Percentiles rank a stretch among this genome's conserved stretches.
These are phyloP conservation scores for Setipinna tenuifilis DNA, from an alignment of 2,797 vertebrate genomes.

Conservation along the genomic window DNA sequence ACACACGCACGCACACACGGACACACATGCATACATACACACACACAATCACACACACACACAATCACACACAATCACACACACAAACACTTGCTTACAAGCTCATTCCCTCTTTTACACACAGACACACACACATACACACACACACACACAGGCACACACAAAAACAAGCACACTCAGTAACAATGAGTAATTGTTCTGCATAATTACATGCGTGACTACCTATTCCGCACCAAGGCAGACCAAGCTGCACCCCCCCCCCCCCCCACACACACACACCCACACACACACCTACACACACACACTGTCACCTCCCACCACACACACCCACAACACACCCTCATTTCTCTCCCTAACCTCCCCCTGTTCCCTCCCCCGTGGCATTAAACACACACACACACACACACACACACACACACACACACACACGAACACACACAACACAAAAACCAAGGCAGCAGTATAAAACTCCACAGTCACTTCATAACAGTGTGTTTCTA, in stretches of 20 bases:
- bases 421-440: background rate
- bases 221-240: background rate
- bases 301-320: too few relatives aligned
- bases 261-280: background rate
- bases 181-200: conserved; percentile 6
- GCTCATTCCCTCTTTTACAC: too few relatives aligned
- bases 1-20: conserved; percentile 22
- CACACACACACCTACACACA: background rate
- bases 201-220: conserved; percentile 14
- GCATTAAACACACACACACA: background rate
- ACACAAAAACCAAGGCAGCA: conserved; percentile 61
- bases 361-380: too few relatives aligned
- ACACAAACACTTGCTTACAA: background rate
- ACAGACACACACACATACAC: background rate
- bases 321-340: too few relatives aligned
- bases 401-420: conserved; percentile 25
- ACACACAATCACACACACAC: background rate
- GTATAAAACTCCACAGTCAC: conserved; percentile 49
- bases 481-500: conserved; percentile 60
- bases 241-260: background rate
- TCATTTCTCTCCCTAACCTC: too few relatives aligned
- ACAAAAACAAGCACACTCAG: background rate
- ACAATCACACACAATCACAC: background rate
- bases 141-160: background rate
- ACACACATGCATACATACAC: background rate